Base-by-base conservation (phyloP, 2,113 vertebrate species). In the Lasiurus cinereus region DNA sequence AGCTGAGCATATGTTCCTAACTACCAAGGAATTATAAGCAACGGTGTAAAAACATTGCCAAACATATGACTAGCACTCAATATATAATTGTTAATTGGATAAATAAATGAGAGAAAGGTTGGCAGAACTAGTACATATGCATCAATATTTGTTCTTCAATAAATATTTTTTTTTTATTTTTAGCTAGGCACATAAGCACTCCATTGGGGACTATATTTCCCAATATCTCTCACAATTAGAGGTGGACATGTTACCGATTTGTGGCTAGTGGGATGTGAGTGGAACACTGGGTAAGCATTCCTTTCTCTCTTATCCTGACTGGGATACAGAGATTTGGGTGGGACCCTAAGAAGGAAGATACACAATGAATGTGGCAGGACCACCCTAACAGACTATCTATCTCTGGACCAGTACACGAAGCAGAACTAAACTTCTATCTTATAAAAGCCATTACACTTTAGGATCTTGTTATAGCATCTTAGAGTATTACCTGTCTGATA, bases 321-420 rank as follows among this genome's bases (percentile, higher is more conserved):
- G 39, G 6, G 36, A 48, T 31, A 9, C n/a, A 62, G 70, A 72
- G 39, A 27, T 56, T n/a, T 43, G 16, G 39, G 33, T 46, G 33
- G n/a, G 27, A 29, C 19, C 10, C 54, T 48, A 43, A 29, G 39
- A 88, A 88, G 59, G 39, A 54, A 84, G 4, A 64, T 18, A 36
- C 4, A 21, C 29, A 36, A 31, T 0, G n/a, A 36, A 13, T 2
- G 14, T 4, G 19, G 8, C 21, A 6, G 19, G 46, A 48, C 19
- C 7, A 39, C 48, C 13, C 39, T 13, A 6, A 54, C 48, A 43
- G 46, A 82, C 1, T 18, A 39, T n/a, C 33, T 54, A 4, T 29
- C 46, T 74, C 62, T 33, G 33, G n/a, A 31, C 46, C 24, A 36
- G n/a, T 7, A 21, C 27, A 1, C 9, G 29, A 82, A 74, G 33